phyloP scores from a whole-genome alignment of 2,113 vertebrate genomes.

The Vicugna pacos region DNA sequence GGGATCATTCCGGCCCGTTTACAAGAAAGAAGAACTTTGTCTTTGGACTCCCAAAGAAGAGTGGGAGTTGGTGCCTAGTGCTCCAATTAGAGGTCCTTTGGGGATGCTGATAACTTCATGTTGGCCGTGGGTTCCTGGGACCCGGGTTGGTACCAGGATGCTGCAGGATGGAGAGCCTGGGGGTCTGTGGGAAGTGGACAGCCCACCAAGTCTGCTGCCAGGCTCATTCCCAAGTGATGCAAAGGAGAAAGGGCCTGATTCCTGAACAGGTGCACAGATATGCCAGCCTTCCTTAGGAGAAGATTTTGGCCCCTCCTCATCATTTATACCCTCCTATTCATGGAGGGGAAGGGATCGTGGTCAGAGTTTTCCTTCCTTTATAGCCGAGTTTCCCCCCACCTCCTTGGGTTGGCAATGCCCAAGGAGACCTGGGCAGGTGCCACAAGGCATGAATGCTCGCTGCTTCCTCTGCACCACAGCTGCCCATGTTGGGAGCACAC shows the following conservation, averaged over 20 bases:
- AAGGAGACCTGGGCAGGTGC: background rate
- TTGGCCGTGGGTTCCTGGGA: too few relatives aligned
- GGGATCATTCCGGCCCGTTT: too few relatives aligned
- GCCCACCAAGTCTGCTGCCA: too few relatives aligned
- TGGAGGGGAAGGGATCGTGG: too few relatives aligned
- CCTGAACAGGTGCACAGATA: fast-evolving
- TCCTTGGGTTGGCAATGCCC: background rate
- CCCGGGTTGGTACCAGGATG: fast-evolving
- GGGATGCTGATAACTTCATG: background rate
- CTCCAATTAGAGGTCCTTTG: background rate
- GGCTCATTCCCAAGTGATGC: fast-evolving
- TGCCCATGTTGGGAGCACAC: background rate
- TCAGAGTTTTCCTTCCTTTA: background rate
- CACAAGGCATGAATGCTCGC: fast-evolving
- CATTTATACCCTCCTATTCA: too few relatives aligned
- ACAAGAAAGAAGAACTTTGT: background rate
- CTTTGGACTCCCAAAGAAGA: background rate
- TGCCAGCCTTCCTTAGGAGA: background rate
- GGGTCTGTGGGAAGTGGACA: background rate
- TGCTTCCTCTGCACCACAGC: background rate
- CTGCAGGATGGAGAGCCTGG: fast-evolving
- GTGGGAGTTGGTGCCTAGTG: background rate
- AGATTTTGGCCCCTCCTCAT: fast-evolving
- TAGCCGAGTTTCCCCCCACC: background rate
- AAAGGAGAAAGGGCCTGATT: background rate